Evolutionary conservation across 2,888 invertebrate genomes (phyloP), one percentile per base, ranked within the genome.

Genomic region (Hofmannophila pseudospretella): DNA sequence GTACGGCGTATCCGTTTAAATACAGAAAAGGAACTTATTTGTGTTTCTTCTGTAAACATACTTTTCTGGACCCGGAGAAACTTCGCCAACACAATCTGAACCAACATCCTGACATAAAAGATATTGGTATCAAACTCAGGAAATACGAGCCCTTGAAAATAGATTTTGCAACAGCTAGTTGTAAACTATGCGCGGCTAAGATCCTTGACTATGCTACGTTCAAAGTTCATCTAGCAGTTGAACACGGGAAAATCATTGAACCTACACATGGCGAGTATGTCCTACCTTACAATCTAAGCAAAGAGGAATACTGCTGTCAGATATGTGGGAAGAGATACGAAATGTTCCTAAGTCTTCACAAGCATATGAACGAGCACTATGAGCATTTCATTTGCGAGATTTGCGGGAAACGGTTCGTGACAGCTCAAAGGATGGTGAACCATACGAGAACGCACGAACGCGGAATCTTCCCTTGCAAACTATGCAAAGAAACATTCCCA

Each of bases 311-410:
- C 32, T 61, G 63, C 13, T 86, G 85, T 40, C 82, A 81, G 41
- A 65, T 84, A 3, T 86, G 85, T 41, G 81, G 82, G 0, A 79
- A 82, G 33, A 63, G 67, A 0, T 86, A 86, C 47, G 84, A 85
- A 45, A 74, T 78, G 73, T 86, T 86, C 39, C 54, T 84, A 0
- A 80, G 75, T 13, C 58, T 86, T 1, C 85, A 85, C 54, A 81
- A 76, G 39, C 86, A 86, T 22, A 86, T 86, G 85, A 85, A 85
- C 27, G 76, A 77, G 16, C 86, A 86, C 44, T 86, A 76, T 42
- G 79, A 82, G 7, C 81, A 82, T 40, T 82, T 67, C 39, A 81
- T 86, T 2, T 86, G 86, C 30, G 85, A 85, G 44, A 80, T 72
- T n/a, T 86, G 86, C 33, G 86, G 86, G 0, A 85, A 85, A 46